Conservation (phyloP, 2,113 vertebrate genomes). For the Pollimyrus isidori region DNA sequence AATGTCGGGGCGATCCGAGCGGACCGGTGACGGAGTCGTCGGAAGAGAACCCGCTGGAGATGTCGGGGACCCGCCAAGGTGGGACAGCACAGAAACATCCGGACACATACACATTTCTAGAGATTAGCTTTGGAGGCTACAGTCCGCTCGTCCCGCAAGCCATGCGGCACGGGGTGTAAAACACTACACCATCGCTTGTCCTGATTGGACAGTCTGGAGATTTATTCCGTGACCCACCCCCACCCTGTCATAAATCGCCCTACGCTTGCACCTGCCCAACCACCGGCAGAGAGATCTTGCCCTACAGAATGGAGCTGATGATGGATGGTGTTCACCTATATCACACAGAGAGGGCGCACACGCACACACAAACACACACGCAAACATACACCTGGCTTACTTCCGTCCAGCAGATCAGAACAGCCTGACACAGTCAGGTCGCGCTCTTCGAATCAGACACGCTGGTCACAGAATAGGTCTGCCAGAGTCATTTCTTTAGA, state of each 20-base stretch:
- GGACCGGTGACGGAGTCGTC: not conserved
- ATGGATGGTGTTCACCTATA: not conserved
- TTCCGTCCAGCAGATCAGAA: not conserved
- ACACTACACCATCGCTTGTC: conserved; percentile 27
- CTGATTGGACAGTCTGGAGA: conserved; percentile 24
- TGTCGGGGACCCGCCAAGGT: no score
- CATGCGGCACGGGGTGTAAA: conserved; percentile 25
- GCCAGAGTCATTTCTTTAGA: not conserved
- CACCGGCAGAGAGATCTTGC: not conserved
- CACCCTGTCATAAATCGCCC: conserved; percentile 9
- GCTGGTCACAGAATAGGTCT: not conserved
- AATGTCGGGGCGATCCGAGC: not conserved
- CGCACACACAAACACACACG: not conserved
- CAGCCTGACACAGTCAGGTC: not conserved
- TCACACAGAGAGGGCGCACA: not conserved
- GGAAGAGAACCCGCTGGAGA: not conserved
- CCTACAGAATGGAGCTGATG: not conserved
- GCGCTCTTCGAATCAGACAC: not conserved
- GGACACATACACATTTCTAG: conserved; percentile 14
- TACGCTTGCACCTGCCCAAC: not conserved
- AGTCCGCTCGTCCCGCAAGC: not conserved
- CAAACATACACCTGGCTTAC: not conserved
- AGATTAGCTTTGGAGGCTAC: not conserved
- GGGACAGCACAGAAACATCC: not conserved
- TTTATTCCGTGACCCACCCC: conserved; percentile 29